phyloP scores from a whole-genome alignment of 2,888 invertebrate species.

The Timandra comae region DNA sequence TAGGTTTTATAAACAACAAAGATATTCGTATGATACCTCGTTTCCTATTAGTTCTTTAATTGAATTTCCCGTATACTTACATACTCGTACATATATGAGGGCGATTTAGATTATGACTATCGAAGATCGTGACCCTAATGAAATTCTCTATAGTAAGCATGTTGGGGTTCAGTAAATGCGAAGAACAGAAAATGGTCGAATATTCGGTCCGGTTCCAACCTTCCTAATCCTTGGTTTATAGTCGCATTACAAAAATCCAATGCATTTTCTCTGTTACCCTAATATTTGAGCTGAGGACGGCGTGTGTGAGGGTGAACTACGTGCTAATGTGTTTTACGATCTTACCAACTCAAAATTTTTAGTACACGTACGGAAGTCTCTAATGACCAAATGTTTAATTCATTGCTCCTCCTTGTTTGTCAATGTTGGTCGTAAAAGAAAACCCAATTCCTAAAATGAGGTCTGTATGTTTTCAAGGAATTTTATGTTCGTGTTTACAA shows the following conservation, averaged over 20 bases:
- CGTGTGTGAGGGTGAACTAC: slow-evolving; percentile 46
- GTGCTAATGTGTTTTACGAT: slow-evolving; percentile 71
- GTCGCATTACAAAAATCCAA: slow-evolving; percentile 69
- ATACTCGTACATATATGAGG: too few relatives aligned
- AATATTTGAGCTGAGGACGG: slow-evolving; percentile 38
- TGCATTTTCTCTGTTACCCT: slow-evolving; percentile 62
- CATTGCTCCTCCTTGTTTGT: slow-evolving; percentile 23
- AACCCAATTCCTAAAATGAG: neutral
- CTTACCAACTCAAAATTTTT: slow-evolving; percentile 43
- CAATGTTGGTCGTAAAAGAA: slow-evolving; percentile 7
- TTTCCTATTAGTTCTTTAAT: too few relatives aligned
- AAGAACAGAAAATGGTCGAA: slow-evolving; percentile 41
- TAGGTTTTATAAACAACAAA: too few relatives aligned
- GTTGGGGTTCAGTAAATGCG: slow-evolving; percentile 39
- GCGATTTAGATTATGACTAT: neutral
- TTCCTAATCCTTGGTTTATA: slow-evolving; percentile 58
- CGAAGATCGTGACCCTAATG: slow-evolving; percentile 21
- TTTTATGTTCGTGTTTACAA: neutral
- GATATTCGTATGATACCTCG: too few relatives aligned
- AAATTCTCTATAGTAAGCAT: slow-evolving; percentile 39
- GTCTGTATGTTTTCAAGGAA: neutral
- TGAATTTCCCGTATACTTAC: too few relatives aligned
- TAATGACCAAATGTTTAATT: slow-evolving; percentile 33
- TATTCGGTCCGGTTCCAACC: slow-evolving; percentile 33
- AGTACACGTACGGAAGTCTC: slow-evolving; percentile 34